Evolutionary conservation across 2,113 vertebrate genomes (phyloP).

Genomic region (Barnardius zonarius): DNA sequence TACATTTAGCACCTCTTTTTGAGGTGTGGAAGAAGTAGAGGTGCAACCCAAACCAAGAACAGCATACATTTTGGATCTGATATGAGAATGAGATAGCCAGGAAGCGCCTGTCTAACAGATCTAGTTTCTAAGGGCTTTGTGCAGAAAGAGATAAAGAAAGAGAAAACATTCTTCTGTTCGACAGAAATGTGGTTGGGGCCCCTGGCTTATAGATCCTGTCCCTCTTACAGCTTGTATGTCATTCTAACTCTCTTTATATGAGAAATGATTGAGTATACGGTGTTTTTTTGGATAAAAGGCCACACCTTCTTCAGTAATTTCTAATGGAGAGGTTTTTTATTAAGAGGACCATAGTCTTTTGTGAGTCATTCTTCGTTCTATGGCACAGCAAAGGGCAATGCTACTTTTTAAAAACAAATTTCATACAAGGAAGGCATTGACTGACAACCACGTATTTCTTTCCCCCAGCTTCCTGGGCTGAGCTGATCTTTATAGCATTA

Average conservation of each 20-base stretch:
- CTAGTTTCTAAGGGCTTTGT: neutral
- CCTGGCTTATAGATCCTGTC: neutral
- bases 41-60: neutral
- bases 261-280: neutral
- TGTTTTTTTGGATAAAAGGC: neutral
- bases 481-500: conserved; percentile 22
- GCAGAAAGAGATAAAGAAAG: neutral
- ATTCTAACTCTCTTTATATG: neutral
- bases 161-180: neutral
- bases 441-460: neutral
- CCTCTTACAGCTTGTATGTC: neutral
- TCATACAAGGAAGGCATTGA: conserved; percentile 14
- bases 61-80: neutral
- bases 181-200: neutral
- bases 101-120: neutral
- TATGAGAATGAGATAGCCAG: neutral
- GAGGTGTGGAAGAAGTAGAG: neutral
- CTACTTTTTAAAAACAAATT: neutral
- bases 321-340: neutral
- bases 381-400: neutral
- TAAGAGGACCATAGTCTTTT: neutral
- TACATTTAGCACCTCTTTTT: neutral
- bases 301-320: neutral
- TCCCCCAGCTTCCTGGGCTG: neutral
- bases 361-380: neutral